Evolutionary conservation across 2,113 vertebrate species (phyloP).

Genomic region (Apodemus sylvaticus): DNA sequence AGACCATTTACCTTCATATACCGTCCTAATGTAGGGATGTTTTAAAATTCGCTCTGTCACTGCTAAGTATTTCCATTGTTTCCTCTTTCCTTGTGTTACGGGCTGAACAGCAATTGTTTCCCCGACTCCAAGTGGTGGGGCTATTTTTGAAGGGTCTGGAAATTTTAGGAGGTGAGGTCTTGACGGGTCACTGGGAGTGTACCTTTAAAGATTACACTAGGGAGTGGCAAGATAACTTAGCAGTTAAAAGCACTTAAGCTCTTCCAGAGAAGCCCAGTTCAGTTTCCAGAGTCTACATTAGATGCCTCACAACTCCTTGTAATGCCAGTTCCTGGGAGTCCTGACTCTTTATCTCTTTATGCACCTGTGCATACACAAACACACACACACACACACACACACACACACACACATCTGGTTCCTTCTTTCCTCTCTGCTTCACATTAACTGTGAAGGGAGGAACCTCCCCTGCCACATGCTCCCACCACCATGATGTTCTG

Average conservation of each 20-base stretch:
- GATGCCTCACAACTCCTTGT: neutral
- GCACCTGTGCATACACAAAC: too few species aligned
- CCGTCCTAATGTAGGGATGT: neutral
- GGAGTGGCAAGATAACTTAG: neutral
- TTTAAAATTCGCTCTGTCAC: neutral
- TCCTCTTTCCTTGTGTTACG: neutral
- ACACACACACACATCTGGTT: neutral
- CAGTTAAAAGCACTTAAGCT: neutral
- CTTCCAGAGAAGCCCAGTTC: neutral
- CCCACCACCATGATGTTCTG: neutral
- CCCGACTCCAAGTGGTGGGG: too few species aligned
- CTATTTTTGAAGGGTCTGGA: neutral
- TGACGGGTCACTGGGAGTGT: too few species aligned
- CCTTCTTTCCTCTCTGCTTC: neutral
- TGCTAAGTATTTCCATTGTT: neutral
- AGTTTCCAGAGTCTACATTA: neutral
- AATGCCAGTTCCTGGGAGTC: neutral
- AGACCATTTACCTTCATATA: conserved; percentile 21
- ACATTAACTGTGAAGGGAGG: neutral
- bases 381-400: neutral
- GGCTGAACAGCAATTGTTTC: neutral
- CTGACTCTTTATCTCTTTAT: too few species aligned
- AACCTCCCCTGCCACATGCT: too few species aligned
- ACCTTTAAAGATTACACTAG: neutral
- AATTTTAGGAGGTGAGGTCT: neutral